These are phyloP conservation scores for Hypothenemus hampei DNA, from an alignment of 1,140 invertebrate genomes.

Conservation along the genomic window DNA sequence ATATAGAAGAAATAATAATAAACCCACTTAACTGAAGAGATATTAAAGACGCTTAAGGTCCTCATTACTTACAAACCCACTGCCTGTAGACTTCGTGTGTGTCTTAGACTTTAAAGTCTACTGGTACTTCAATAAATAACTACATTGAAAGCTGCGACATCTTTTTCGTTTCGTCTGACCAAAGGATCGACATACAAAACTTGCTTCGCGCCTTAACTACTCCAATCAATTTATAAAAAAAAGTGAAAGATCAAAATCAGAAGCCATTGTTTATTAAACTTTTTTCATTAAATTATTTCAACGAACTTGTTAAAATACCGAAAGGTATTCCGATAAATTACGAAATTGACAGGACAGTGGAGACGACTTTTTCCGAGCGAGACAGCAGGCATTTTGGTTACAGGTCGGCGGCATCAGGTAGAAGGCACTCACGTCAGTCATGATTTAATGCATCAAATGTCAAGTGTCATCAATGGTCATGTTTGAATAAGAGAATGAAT, in stretches of 20 bases:
- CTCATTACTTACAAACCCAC: slow-evolving; percentile 2
- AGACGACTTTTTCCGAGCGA: slow-evolving; percentile 12
- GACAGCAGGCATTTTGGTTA: not conserved
- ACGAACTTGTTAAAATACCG: too few relatives aligned
- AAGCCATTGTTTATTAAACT: too few relatives aligned
- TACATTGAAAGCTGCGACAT: slow-evolving; percentile 5
- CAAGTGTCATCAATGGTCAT: slow-evolving; percentile 18
- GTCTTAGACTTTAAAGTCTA: slow-evolving; percentile 3
- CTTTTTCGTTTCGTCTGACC: too few relatives aligned
- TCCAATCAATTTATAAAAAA: too few relatives aligned
- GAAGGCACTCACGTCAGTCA: slow-evolving; percentile 2
- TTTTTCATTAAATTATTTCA: too few relatives aligned
- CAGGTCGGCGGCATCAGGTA: slow-evolving; percentile 10
- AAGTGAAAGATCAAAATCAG: too few relatives aligned
- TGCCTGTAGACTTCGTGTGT: slow-evolving; percentile 2
- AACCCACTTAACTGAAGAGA: too few relatives aligned
- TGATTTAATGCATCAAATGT: slow-evolving; percentile 19
- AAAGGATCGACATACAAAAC: too few relatives aligned
- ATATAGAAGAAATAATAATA: too few relatives aligned
- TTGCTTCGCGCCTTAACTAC: too few relatives aligned
- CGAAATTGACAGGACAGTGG: not conserved
- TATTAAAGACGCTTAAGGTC: not conserved
- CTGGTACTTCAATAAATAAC: slow-evolving; percentile 7
- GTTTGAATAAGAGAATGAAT: slow-evolving; percentile 2
- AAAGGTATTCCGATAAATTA: slow-evolving; percentile 1